Evolutionary conservation across 2,113 vertebrate species (phyloP).

Genomic region (Delphinapterus leucas): DNA sequence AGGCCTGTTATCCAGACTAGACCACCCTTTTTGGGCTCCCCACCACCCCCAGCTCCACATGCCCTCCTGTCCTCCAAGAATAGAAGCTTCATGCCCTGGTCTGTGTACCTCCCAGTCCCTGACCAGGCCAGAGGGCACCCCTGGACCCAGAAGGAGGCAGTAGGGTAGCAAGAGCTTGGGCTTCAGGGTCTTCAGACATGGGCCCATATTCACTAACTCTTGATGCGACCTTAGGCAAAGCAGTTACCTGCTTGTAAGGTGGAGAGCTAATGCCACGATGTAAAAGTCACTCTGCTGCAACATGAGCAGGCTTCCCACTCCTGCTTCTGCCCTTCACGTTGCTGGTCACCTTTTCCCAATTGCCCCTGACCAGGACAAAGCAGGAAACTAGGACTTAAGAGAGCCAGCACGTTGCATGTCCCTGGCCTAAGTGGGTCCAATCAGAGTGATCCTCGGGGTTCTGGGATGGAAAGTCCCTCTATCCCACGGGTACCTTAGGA

Average conservation of each 20-base stretch:
- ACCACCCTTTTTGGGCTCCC: not conserved
- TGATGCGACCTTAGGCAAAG: not conserved
- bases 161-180: not conserved
- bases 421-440: not conserved
- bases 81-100: not conserved
- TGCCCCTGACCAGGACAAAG: fast-evolving
- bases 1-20: not conserved
- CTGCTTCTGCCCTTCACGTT: not conserved
- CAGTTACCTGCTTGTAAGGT: not conserved
- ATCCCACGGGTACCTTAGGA: not conserved
- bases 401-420: not conserved
- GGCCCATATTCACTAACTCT: not conserved
- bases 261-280: fast-evolving
- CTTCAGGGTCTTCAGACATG: not conserved
- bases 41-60: too few species aligned
- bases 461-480: not conserved
- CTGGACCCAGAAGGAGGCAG: not conserved
- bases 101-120: not conserved
- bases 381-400: not conserved
- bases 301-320: not conserved
- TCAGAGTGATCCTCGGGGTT: not conserved
- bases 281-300: not conserved
- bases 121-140: not conserved
- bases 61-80: not conserved
- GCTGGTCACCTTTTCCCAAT: not conserved